Percentiles rank a stretch among this genome's conserved stretches.
These are phyloP conservation scores for Campylomormyrus tamandua DNA, from an alignment of 2,113 vertebrate species.

Conservation along the genomic window DNA sequence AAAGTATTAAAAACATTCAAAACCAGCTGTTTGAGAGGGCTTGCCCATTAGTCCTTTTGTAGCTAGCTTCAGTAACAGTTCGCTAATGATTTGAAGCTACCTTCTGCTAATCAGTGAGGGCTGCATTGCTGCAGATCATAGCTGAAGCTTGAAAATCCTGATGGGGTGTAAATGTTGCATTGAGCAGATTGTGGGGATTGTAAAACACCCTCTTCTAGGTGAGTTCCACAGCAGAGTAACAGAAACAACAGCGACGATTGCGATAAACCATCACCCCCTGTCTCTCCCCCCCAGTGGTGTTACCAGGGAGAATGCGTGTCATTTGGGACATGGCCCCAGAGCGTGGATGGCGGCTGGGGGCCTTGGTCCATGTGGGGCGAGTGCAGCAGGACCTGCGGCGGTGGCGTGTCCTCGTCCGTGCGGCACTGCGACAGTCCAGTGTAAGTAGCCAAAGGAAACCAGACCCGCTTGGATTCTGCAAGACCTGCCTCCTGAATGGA, in stretches of 20 bases:
- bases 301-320: constrained; percentile 91
- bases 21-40: background rate
- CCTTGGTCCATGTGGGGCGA: constrained; percentile 93
- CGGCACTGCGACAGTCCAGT: constrained; percentile 99
- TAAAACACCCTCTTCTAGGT: background rate
- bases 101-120: background rate
- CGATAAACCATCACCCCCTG: constrained; percentile 26
- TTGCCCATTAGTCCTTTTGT: background rate
- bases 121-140: background rate
- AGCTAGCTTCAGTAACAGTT: background rate
- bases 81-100: background rate
- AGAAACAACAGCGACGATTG: background rate
- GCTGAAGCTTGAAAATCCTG: background rate
- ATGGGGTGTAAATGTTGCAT: background rate
- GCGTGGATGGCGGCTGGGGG: constrained; percentile 85
- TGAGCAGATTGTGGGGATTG: background rate
- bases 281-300: constrained; percentile 77
- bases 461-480: constrained; percentile 64
- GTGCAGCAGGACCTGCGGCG: constrained; percentile 96
- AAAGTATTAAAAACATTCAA: background rate
- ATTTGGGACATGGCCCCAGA: constrained; percentile 93
- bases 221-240: background rate
- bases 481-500: constrained; percentile 32
- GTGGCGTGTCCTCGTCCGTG: constrained; percentile 92
- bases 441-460: constrained; percentile 99